Conservation (phyloP, 2,113 vertebrate species). For the Eira barbara region DNA sequence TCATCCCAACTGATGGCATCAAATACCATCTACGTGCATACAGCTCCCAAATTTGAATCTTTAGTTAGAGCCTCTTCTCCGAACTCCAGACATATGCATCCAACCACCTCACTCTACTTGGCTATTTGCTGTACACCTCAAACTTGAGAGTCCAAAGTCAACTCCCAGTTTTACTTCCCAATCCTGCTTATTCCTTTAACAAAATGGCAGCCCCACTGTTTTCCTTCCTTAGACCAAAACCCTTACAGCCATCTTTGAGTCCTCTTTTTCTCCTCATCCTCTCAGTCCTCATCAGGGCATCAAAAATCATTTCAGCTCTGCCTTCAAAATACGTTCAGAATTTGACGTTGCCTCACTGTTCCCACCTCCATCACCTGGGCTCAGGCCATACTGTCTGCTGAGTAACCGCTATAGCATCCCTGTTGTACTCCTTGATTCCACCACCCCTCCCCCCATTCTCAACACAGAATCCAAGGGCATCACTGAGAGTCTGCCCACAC, state of each 20-base stretch:
- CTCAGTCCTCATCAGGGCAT: background rate
- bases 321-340: background rate
- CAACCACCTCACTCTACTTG: background rate
- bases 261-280: background rate
- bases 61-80: background rate
- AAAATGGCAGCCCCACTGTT: background rate
- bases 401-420: accelerated
- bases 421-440: background rate
- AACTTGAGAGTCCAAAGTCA: background rate
- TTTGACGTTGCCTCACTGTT: background rate
- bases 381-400: background rate
- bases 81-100: accelerated
- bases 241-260: too few species aligned
- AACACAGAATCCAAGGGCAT: background rate
- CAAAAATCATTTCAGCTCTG: background rate
- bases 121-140: background rate
- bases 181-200: background rate
- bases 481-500: background rate
- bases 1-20: background rate
- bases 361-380: background rate
- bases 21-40: background rate
- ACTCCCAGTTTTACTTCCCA: background rate
- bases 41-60: background rate
- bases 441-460: background rate
- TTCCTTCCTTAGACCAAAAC: background rate